phyloP scores from a whole-genome alignment of 2,113 vertebrate species.

The Beaufortia kweichowensis region DNA sequence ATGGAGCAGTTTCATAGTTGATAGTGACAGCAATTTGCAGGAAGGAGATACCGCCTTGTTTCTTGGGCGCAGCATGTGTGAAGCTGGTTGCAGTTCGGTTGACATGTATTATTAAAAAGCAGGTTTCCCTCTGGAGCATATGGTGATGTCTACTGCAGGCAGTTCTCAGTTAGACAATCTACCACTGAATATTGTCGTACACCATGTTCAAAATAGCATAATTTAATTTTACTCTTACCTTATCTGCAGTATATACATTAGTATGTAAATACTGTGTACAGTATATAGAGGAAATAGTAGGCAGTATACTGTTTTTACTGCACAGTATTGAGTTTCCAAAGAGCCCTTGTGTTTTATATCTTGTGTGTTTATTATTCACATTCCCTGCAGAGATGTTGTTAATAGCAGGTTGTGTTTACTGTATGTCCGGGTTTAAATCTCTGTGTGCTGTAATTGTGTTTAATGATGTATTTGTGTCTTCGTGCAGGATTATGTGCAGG shows the following conservation, averaged over 20 bases:
- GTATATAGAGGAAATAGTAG: no score
- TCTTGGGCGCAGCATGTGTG: neutral
- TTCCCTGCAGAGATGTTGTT: neutral
- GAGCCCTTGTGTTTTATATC: neutral
- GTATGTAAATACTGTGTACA: no score
- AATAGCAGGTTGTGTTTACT: neutral
- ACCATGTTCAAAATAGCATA: no score
- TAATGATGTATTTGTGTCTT: constrained; percentile 17
- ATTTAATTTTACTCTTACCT: no score
- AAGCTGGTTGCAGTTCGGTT: neutral
- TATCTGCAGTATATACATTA: no score
- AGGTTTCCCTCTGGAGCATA: constrained; percentile 3
- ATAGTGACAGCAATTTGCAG: constrained; percentile 45
- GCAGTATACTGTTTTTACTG: no score
- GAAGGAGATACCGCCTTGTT: neutral
- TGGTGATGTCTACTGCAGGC: neutral
- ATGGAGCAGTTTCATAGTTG: constrained; percentile 3
- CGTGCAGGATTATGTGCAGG: constrained; percentile 90
- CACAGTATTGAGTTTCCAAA: no score
- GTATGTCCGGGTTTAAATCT: neutral
- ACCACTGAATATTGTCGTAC: constrained; percentile 3
- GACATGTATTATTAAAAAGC: constrained; percentile 41
- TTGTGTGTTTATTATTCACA: constrained; percentile 1
- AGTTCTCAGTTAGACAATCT: neutral
- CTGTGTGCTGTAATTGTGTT: neutral